Percentiles rank a stretch among this genome's conserved stretches.
phyloP scores from a whole-genome alignment of 2,797 vertebrate genomes.

The Pangasius macronema region DNA sequence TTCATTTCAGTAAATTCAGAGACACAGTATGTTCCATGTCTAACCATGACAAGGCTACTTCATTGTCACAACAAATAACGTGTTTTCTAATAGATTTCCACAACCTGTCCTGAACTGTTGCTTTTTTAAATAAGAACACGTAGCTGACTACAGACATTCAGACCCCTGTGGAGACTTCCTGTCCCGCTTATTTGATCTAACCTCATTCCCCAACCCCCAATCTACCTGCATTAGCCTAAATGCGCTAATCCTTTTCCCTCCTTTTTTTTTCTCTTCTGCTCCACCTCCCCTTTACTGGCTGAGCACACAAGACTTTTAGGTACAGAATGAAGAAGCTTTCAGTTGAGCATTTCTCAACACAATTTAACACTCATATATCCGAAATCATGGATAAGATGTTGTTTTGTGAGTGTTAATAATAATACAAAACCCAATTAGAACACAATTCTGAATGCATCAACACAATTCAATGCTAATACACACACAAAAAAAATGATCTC shows the following conservation, averaged over 20 bases:
- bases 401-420: background rate
- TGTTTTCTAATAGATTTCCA: background rate
- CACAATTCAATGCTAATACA: background rate
- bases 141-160: slow-evolving; percentile 2
- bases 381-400: background rate
- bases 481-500: background rate
- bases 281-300: background rate
- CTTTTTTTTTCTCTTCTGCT: slow-evolving; percentile 16
- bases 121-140: background rate
- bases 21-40: background rate
- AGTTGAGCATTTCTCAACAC: background rate
- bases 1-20: background rate
- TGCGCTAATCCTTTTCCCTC: slow-evolving; percentile 32
- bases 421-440: background rate
- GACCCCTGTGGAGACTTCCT: slow-evolving; percentile 27
- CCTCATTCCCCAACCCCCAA: slow-evolving; percentile 1
- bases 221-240: slow-evolving; percentile 23
- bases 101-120: background rate
- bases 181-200: slow-evolving; percentile 1
- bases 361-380: background rate
- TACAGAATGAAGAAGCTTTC: background rate
- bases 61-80: background rate
- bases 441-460: background rate
- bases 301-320: slow-evolving; percentile 7
- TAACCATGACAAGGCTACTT: background rate